phyloP scores from a whole-genome alignment of 2,888 invertebrate species.

The Kryphioiulus occultus region DNA sequence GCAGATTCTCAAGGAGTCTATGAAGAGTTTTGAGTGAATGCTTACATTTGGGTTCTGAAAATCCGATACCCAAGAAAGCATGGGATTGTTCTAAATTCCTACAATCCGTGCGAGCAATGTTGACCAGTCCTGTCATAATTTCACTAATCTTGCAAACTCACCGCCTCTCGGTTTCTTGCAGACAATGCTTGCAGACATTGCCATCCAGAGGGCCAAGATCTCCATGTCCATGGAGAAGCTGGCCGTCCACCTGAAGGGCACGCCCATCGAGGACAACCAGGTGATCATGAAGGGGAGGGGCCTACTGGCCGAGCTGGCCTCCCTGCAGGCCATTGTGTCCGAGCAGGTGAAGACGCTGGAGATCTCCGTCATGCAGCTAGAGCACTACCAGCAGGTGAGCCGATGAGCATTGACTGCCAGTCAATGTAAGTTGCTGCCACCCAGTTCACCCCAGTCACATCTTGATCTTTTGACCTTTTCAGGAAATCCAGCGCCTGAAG shows the following conservation, averaged over 20 bases:
- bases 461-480: slow-evolving; percentile 50
- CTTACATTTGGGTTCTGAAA: too few species aligned
- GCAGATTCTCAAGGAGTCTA: too few species aligned
- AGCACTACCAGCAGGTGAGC: slow-evolving; percentile 77
- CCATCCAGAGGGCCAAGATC: slow-evolving; percentile 89
- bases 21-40: too few species aligned
- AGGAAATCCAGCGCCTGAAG: slow-evolving; percentile 83
- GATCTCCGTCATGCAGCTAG: slow-evolving; percentile 82
- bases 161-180: neutral
- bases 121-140: too few species aligned
- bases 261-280: slow-evolving; percentile 73
- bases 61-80: too few species aligned
- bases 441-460: neutral
- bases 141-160: too few species aligned
- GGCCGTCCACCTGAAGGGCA: slow-evolving; percentile 68
- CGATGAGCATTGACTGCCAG: too few species aligned
- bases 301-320: slow-evolving; percentile 74
- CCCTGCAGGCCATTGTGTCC: slow-evolving; percentile 70
- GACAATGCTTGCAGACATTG: slow-evolving; percentile 84
- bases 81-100: too few species aligned
- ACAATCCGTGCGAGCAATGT: too few species aligned
- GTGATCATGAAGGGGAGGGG: slow-evolving; percentile 77
- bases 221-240: slow-evolving; percentile 88
- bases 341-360: slow-evolving; percentile 74
- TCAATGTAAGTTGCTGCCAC: too few species aligned